Evolutionary conservation across 2,113 vertebrate species (phyloP), one percentile per base, ranked within the genome.

Genomic region (Alaudala cheleensis): DNA sequence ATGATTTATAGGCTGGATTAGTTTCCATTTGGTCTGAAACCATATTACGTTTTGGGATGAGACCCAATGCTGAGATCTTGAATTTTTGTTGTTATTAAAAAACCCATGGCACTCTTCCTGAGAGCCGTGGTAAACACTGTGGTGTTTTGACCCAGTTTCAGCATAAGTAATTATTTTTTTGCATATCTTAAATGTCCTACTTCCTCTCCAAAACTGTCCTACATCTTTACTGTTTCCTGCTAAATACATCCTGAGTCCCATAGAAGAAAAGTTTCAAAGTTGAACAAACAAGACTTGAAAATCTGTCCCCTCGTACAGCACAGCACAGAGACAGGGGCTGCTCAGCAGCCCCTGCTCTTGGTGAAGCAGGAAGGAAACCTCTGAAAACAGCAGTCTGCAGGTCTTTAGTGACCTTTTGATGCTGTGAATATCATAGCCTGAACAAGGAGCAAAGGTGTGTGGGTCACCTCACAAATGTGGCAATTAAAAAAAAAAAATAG

Each of bases 51-150:
- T 81, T 93, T 80, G 87, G 78, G 81, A 97, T 91, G 54, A 84
- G 89, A 92, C 91, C 72, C 87, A 92, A 10, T 65, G 91, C 91
- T 96, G 95, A 95, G 70, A 11, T 85, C 45, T 72, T 80, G 81
- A 94, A 92, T 94, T 96, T 93, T 91, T 93, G 57, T 72, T 47
- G 1, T 81, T 93, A 92, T 87, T 87, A 95, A 87, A 95, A 96
- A 85, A 66, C 57, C 54, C 62, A 44, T 92, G 85, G 88, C 88
- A 81, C 42, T 86, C 44, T 92, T 96, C 86, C 92, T 95, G 82
- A 77, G 58, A 76, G 76, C 17, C 0, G 17, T 92, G 93, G 95
- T 94, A 87, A 91, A 91, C 47, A 33, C 66, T 89, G 89, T 82
- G 67, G 78, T 80, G 87, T 88, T 82, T 79, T 94, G 95, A 91